Conservation (phyloP, 1,140 invertebrate species). For the Nylanderia fulva region DNA sequence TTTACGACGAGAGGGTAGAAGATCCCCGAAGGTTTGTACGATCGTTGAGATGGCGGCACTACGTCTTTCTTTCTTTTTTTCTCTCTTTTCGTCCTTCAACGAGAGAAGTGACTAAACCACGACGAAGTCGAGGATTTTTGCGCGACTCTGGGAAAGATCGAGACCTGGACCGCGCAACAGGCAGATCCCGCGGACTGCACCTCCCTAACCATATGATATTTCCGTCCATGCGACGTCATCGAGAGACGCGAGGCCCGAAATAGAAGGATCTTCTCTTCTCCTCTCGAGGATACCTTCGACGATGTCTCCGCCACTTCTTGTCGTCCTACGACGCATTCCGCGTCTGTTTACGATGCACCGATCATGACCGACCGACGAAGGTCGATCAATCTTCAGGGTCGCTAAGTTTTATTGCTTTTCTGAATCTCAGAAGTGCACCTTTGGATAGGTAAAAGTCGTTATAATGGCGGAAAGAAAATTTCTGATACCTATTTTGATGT, state of each 20-base stretch:
- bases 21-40: background rate
- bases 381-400: conserved; percentile 70
- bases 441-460: background rate
- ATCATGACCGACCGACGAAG: conserved; percentile 60
- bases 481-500: background rate
- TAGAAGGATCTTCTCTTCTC: conserved; percentile 79
- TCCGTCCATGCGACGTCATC: conserved; percentile 83
- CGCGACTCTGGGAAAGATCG: conserved; percentile 81
- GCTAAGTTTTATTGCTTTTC: background rate
- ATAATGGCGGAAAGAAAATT: background rate
- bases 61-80: background rate
- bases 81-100: background rate
- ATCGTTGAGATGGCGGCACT: background rate
- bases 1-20: background rate
- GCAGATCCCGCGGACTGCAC: conserved; percentile 67
- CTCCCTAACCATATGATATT: conserved; percentile 83
- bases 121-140: conserved; percentile 76
- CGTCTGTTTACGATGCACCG: conserved; percentile 76
- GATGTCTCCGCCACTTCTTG: conserved; percentile 35
- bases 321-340: conserved; percentile 67
- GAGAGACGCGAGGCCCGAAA: conserved; percentile 79
- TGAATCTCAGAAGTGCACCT: background rate
- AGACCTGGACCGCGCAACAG: conserved; percentile 81
- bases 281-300: conserved; percentile 78
- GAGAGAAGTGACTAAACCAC: background rate